Conservation (phyloP, 53 echinoderm and acorn worm genomes). For the Zoroaster sp. region DNA sequence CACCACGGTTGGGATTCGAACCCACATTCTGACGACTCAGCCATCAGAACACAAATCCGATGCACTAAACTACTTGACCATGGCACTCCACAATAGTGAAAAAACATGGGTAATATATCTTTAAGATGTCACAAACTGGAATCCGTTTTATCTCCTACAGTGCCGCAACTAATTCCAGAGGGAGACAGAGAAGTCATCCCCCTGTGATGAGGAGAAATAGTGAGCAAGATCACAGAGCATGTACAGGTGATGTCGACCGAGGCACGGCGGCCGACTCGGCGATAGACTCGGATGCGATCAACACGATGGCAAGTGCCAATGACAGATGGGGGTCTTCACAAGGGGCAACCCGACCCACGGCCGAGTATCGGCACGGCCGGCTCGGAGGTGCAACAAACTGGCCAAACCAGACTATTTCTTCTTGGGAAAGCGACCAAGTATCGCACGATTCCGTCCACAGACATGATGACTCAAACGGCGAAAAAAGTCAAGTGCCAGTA, state of each 20-base stretch:
- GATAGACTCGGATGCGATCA: neutral
- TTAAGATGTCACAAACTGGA: no score
- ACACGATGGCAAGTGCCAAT: conserved; percentile 6
- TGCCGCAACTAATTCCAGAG: neutral
- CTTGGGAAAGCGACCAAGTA: neutral
- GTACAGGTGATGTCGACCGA: neutral
- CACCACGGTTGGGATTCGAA: no score
- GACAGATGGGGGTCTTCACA: neutral
- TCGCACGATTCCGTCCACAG: neutral
- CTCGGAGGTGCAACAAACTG: neutral
- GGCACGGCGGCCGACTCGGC: neutral
- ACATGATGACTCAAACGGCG: neutral
- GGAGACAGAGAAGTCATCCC: neutral
- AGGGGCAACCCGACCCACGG: no score
- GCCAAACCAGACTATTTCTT: neutral
- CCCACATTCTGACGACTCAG: no score
- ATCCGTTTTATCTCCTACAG: neutral
- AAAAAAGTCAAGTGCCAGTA: neutral
- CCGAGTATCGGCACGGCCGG: neutral
- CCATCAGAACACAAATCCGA: no score
- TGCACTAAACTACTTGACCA: no score
- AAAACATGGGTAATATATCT: no score
- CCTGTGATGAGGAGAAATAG: neutral
- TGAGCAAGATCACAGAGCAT: neutral
- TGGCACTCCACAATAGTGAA: no score